Conservation (phyloP, 2,888 invertebrate genomes). For the Mythimna lalbum region DNA sequence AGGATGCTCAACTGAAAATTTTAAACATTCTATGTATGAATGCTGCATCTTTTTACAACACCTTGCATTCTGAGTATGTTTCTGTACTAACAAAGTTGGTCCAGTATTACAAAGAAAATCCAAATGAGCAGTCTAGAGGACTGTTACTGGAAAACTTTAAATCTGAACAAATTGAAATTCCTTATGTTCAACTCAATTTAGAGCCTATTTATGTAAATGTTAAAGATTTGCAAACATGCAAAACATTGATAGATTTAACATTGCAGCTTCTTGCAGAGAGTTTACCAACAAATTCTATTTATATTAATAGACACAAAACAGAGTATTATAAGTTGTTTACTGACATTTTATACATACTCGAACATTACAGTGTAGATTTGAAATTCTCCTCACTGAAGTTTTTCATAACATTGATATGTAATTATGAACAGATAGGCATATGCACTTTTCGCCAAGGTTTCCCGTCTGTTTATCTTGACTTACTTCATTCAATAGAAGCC, state of each 20-base stretch:
- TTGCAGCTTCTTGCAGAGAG: constrained; percentile 82
- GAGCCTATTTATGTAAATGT: constrained; percentile 83
- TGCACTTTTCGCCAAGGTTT: constrained; percentile 73
- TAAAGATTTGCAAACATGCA: constrained; percentile 77
- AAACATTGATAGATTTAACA: constrained; percentile 77
- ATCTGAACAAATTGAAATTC: constrained; percentile 80
- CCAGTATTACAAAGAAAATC: constrained; percentile 80
- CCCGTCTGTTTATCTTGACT: constrained; percentile 70
- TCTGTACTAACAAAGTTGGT: constrained; percentile 82
- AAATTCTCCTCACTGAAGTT: constrained; percentile 80
- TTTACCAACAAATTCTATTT: constrained; percentile 77
- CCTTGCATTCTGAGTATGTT: constrained; percentile 87
- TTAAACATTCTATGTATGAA: constrained; percentile 88
- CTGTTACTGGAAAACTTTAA: constrained; percentile 84
- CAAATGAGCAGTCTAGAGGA: constrained; percentile 56
- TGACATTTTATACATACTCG: constrained; percentile 76
- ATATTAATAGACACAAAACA: constrained; percentile 68
- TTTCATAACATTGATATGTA: constrained; percentile 78
- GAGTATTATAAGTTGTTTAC: constrained; percentile 71
- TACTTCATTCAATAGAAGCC: constrained; percentile 75
- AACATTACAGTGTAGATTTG: constrained; percentile 80
- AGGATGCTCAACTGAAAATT: constrained; percentile 90
- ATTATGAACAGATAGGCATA: constrained; percentile 75
- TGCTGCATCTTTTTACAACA: constrained; percentile 86
- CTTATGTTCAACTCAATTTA: constrained; percentile 82